Conservation (phyloP, 2,113 vertebrate genomes). For the Trogon surrucura region DNA sequence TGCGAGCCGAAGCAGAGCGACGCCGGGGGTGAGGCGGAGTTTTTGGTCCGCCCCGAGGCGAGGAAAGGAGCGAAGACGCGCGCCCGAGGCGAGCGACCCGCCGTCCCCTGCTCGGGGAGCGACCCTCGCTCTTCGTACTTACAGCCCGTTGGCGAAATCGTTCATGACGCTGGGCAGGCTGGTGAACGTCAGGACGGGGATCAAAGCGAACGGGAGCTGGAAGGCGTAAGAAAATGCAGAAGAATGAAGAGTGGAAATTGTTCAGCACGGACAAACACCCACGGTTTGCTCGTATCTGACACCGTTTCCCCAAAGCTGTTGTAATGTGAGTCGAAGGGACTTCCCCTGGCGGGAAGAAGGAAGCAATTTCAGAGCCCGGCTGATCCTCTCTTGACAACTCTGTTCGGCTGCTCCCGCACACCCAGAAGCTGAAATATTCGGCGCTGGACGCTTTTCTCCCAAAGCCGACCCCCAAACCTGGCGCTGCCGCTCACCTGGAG, state of each 20-base stretch:
- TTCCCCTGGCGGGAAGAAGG: background rate
- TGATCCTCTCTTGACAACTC: background rate
- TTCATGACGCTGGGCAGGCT: slow-evolving; percentile 90
- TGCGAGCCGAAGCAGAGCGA: slow-evolving; percentile 19
- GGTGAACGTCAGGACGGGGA: slow-evolving; percentile 94
- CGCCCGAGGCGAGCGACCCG: too few relatives aligned
- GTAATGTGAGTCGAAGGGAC: background rate
- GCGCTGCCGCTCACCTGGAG: slow-evolving; percentile 81
- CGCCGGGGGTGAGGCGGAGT: accelerated
- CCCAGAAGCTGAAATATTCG: background rate
- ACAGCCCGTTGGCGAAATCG: slow-evolving; percentile 93
- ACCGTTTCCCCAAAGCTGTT: background rate
- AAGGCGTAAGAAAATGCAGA: background rate
- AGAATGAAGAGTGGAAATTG: background rate
- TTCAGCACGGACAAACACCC: background rate
- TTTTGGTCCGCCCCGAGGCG: too few relatives aligned
- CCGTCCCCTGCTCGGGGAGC: too few relatives aligned
- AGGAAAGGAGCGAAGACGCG: background rate
- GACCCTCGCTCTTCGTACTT: slow-evolving; percentile 66
- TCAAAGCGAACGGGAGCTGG: slow-evolving; percentile 95
- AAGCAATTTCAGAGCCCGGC: background rate
- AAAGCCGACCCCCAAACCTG: accelerated
- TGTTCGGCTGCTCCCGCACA: background rate
- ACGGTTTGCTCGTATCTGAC: background rate
- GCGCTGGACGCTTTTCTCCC: accelerated